phyloP scores from a whole-genome alignment of 2,888 invertebrate species.

The Biston stratarius region DNA sequence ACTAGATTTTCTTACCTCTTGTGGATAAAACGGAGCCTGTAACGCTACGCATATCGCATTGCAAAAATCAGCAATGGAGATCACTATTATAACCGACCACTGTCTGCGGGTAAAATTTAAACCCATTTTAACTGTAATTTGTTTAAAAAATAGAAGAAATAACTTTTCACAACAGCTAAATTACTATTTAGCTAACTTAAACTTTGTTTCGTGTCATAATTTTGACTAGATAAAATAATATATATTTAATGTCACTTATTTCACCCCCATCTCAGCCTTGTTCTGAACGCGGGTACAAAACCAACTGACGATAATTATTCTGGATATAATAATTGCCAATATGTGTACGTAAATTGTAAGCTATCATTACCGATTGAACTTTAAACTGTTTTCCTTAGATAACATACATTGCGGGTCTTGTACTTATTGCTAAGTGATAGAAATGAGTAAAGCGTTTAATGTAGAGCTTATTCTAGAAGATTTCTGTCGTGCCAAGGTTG shows the following conservation, averaged over 20 bases:
- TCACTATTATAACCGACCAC: slow-evolving; percentile 92
- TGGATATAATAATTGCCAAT: slow-evolving; percentile 54
- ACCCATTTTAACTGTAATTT: slow-evolving; percentile 75
- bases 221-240: slow-evolving; percentile 6
- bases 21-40: slow-evolving; percentile 95
- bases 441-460: slow-evolving; percentile 33
- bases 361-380: slow-evolving; percentile 48
- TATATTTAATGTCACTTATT: slow-evolving; percentile 63
- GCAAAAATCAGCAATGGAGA: slow-evolving; percentile 93
- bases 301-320: slow-evolving; percentile 60
- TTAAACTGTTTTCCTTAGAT: slow-evolving; percentile 47
- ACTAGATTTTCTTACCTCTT: slow-evolving; percentile 87
- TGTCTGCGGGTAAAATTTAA: slow-evolving; percentile 90
- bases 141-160: background rate
- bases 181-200: slow-evolving; percentile 1
- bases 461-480: slow-evolving; percentile 41
- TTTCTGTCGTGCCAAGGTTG: slow-evolving; percentile 35
- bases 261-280: slow-evolving; percentile 46
- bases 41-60: slow-evolving; percentile 94
- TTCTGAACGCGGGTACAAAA: slow-evolving; percentile 58
- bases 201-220: slow-evolving; percentile 52
- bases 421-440: background rate
- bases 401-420: slow-evolving; percentile 48
- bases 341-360: slow-evolving; percentile 18
- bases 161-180: background rate